Percentiles rank a stretch among this genome's conserved stretches.
Evolutionary conservation across 2,888 invertebrate species (phyloP).

Genomic region (Campoplex nolae): DNA sequence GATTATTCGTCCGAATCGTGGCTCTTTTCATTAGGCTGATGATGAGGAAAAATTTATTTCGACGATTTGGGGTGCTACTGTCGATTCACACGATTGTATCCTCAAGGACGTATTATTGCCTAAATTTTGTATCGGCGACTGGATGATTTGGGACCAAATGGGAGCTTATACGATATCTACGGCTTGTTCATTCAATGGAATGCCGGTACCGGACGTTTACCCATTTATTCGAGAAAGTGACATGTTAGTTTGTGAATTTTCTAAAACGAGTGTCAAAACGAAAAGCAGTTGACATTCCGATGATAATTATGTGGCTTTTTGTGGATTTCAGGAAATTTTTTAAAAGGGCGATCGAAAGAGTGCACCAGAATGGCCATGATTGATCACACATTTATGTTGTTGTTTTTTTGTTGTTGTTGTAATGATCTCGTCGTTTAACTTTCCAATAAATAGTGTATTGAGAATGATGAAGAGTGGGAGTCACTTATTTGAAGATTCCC

Average conservation of each 20-base stretch:
- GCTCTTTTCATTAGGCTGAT: not conserved
- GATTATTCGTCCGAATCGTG: not conserved
- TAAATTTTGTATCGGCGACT: conserved; percentile 87
- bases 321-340: conserved; percentile 41
- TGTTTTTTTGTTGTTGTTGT: too few relatives aligned
- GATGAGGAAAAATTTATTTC: conserved; percentile 72
- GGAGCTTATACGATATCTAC: conserved; percentile 87
- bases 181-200: conserved; percentile 88
- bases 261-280: not conserved
- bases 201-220: conserved; percentile 83
- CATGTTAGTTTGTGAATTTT: conserved; percentile 76
- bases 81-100: conserved; percentile 87
- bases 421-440: too few relatives aligned
- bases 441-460: too few relatives aligned
- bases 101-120: conserved; percentile 85
- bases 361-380: not conserved
- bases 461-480: too few relatives aligned
- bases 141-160: conserved; percentile 88
- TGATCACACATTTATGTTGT: too few relatives aligned
- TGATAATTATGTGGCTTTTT: not conserved
- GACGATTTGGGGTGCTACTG: conserved; percentile 88
- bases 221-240: conserved; percentile 81
- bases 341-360: conserved; percentile 36
- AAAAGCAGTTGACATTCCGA: too few relatives aligned
- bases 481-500: too few relatives aligned